phyloP scores from a whole-genome alignment of 2,888 invertebrate genomes.

The Spodoptera exigua region DNA sequence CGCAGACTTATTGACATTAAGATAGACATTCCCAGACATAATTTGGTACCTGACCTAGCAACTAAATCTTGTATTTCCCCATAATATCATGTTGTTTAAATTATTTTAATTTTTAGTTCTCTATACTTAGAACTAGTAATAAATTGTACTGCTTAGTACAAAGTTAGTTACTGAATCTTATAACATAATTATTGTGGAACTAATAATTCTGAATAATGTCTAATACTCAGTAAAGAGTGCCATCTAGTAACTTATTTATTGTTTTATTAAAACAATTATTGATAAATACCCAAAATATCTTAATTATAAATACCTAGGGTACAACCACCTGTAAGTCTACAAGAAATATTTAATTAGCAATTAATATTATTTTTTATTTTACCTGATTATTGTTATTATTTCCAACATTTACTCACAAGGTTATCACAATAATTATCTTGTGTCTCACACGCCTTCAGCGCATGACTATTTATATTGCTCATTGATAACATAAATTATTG shows the following conservation, averaged over 20 bases:
- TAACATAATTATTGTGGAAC: no score
- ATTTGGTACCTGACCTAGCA: slow-evolving; percentile 12
- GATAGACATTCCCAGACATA: slow-evolving; percentile 32
- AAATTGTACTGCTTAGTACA: no score
- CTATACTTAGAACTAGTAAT: no score
- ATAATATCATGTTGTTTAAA: neutral
- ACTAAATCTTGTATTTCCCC: neutral
- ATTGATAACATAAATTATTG: slow-evolving; percentile 46
- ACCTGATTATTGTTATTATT: slow-evolving; percentile 41
- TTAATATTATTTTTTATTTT: slow-evolving; percentile 6
- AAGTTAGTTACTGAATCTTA: no score
- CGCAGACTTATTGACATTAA: slow-evolving; percentile 40
- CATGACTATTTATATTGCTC: slow-evolving; percentile 47
- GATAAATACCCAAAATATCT: no score
- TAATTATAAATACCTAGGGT: no score
- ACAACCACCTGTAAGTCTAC: no score
- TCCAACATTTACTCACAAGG: slow-evolving; percentile 35
- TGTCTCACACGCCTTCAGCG: slow-evolving; percentile 39
- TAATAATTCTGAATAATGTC: no score
- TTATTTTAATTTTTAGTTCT: neutral
- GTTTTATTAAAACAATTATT: no score
- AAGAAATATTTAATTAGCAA: neutral
- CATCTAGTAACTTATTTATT: no score
- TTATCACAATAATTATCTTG: slow-evolving; percentile 45
- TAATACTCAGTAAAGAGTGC: no score